phyloP scores from a whole-genome alignment of 1,140 invertebrate species.

The Physella acuta region DNA sequence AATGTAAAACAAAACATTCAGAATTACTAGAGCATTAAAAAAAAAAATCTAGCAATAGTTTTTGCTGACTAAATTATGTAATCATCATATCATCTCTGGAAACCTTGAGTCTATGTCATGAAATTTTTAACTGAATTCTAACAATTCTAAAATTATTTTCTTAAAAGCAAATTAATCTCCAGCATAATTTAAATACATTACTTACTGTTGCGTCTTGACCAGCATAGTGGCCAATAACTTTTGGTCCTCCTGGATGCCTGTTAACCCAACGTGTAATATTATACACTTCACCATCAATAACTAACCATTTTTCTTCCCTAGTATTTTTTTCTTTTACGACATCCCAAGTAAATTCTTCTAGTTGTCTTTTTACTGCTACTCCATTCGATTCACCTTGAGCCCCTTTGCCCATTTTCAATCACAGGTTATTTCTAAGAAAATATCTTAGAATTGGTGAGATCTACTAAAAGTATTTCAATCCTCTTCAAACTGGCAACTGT shows the following conservation, averaged over 20 bases:
- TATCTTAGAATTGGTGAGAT: too few relatives aligned
- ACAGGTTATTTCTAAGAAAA: too few relatives aligned
- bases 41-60: too few relatives aligned
- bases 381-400: constrained; percentile 23
- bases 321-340: constrained; percentile 49
- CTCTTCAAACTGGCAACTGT: too few relatives aligned
- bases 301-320: constrained; percentile 51
- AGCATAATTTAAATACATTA: too few relatives aligned
- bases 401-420: constrained; percentile 25
- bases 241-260: constrained; percentile 55
- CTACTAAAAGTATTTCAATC: too few relatives aligned
- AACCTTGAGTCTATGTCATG: too few relatives aligned
- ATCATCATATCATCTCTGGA: too few relatives aligned
- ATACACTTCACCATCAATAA: constrained; percentile 56
- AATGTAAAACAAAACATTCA: too few relatives aligned
- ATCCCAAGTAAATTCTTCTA: constrained; percentile 39
- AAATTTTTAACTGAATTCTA: too few relatives aligned
- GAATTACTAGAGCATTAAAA: too few relatives aligned
- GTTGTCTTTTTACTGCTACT: constrained; percentile 3
- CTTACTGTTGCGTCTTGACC: constrained; percentile 60
- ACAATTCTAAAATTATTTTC: not conserved
- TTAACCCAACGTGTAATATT: constrained; percentile 56
- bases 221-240: constrained; percentile 55
- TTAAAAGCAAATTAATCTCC: not conserved
- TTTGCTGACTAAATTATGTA: too few relatives aligned